Base-by-base conservation (phyloP, 2,888 invertebrate genomes). In the Phanerotoma sp. region DNA sequence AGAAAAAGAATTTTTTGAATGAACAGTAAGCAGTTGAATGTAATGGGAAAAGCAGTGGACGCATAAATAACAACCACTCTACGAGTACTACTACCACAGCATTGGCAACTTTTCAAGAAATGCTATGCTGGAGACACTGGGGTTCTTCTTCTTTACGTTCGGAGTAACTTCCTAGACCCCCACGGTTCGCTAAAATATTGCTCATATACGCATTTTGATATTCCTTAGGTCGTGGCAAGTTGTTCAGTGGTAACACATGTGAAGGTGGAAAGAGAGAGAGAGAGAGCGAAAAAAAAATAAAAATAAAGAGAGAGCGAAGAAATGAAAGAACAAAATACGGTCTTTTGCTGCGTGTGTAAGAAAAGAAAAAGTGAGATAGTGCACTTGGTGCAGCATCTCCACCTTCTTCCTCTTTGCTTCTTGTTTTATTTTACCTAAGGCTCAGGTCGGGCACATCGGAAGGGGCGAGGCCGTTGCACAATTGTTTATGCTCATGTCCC, bases 401-500 rank as follows among this genome's bases (percentile, higher is more conserved):
- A 25, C 25, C 25, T 25, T 25, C 25, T 25, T 25, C 25, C 25
- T 52, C 44, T 51, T 38, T 48, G 35, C 22, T 41, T 33, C n/a
- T 30, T 40, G 13, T 44, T 53, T 15, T 40, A 65, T 68, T 66
- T 68, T 58, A 71, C 64, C 55, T 58, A 13, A 55, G 37, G 50
- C 51, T 55, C 44, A 50, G 56, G 63, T 63, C 59, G 65, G 64
- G 64, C 66, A 22, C 48, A 69, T 68, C 69, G 70, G 67, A 60
- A 50, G 73, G 72, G 75, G 75, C 75, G 75, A 75, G 75, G 73
- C 71, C 67, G 66, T 64, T 55, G 57, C 66, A 66, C 74, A 74
- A 75, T 75, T 74, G 75, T 75, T 75, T 75, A 75, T 75, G 74
- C 70, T 55, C 71, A 68, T 69, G 74, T 73, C 72, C 73, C 75